Conservation (phyloP, 2,888 invertebrate genomes). For the Lithophane ornitopus region DNA sequence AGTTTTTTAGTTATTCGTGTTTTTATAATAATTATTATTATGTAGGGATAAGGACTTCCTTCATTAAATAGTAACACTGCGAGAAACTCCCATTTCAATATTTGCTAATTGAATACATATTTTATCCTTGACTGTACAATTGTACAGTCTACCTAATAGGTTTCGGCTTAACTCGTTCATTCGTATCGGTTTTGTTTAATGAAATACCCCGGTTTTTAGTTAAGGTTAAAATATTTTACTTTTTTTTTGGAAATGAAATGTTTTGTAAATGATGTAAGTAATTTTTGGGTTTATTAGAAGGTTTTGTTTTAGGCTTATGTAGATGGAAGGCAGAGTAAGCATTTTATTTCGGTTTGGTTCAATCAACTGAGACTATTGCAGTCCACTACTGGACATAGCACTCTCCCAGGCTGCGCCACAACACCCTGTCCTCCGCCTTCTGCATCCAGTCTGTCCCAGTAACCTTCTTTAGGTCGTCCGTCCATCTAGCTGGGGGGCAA, state of each 20-base stretch:
- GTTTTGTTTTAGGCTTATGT: background rate
- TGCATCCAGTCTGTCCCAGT: background rate
- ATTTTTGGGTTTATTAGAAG: background rate
- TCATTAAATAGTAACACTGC: background rate
- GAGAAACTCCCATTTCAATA: background rate
- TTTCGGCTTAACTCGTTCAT: conserved; percentile 37
- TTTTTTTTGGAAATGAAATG: conserved; percentile 19
- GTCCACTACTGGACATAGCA: background rate
- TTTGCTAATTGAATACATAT: background rate
- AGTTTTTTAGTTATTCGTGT: too few species aligned
- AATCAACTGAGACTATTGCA: background rate
- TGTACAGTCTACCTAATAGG: conserved; percentile 43
- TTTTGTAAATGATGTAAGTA: conserved; percentile 2
- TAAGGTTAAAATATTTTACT: conserved; percentile 45
- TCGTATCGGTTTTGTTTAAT: conserved; percentile 47
- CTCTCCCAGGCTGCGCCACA: background rate
- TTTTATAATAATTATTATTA: too few species aligned
- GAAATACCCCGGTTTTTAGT: conserved; percentile 39
- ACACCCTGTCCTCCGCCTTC: background rate
- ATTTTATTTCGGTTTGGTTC: background rate
- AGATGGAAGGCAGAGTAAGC: background rate
- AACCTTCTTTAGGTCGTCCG: background rate
- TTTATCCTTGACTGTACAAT: conserved; percentile 11
- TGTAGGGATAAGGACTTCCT: too few species aligned
- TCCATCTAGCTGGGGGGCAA: background rate